Conservation (phyloP, 2,797 vertebrate species). For the Pachyuromys duprasi region DNA sequence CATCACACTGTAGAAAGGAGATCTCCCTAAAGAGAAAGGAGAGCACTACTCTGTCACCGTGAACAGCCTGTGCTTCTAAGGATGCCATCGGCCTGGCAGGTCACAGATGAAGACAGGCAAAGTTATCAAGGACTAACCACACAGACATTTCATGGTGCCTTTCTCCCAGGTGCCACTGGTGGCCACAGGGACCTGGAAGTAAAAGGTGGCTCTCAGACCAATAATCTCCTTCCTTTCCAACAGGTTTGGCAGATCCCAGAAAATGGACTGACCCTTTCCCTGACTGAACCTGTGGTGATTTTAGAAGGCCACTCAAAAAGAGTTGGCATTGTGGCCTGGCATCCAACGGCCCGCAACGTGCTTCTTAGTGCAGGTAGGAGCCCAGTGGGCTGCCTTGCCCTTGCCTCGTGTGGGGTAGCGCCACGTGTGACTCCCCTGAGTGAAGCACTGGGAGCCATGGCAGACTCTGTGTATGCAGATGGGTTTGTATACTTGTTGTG, state of each 20-base stretch:
- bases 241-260: constrained; percentile 99
- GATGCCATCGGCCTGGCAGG: background rate
- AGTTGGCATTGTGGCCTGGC: constrained; percentile 98
- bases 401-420: background rate
- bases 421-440: too few species aligned
- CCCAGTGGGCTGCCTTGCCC: rapidly evolving
- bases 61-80: background rate
- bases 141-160: background rate
- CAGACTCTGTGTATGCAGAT: background rate
- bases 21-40: too few species aligned
- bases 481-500: background rate
- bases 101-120: background rate
- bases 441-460: background rate
- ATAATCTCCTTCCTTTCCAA: background rate
- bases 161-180: background rate
- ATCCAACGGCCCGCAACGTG: constrained; percentile 96
- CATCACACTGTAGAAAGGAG: background rate
- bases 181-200: background rate
- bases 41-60: too few species aligned
- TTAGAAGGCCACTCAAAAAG: constrained; percentile 97
- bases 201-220: background rate
- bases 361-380: constrained; percentile 96
- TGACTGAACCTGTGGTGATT: constrained; percentile 95
- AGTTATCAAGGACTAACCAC: background rate
- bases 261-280: constrained; percentile 92